Conservation (phyloP, 2,113 vertebrate species). For the Zosterops pallidus region DNA sequence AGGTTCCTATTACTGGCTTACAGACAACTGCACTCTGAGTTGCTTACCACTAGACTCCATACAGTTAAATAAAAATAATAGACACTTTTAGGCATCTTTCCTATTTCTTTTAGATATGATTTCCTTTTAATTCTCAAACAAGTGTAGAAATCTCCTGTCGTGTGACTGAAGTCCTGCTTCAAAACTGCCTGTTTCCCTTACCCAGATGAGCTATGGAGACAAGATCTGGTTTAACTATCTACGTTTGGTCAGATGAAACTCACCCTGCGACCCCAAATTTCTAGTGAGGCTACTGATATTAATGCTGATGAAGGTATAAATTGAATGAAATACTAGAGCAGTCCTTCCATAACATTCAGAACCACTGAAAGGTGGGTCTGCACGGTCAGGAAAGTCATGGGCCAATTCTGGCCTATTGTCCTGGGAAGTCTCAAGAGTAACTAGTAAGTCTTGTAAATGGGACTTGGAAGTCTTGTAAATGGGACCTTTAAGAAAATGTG, state of each 20-base stretch:
- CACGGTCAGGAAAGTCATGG: fast-evolving
- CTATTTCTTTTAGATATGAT: background rate
- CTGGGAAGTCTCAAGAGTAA: background rate
- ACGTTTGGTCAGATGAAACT: background rate
- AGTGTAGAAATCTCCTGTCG: background rate
- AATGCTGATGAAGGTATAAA: background rate
- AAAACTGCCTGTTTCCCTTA: background rate
- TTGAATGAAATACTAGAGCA: background rate
- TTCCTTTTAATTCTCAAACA: background rate
- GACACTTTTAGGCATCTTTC: background rate
- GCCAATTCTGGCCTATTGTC: background rate
- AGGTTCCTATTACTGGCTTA: background rate
- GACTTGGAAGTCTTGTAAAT: background rate
- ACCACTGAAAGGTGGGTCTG: background rate
- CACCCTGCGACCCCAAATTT: fast-evolving
- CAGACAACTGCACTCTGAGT: background rate
- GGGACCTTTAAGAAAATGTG: background rate
- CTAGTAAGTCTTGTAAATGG: background rate
- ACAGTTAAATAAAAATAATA: background rate
- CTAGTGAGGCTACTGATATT: background rate
- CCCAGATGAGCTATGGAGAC: background rate
- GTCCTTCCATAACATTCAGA: background rate
- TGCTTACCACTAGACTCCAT: background rate
- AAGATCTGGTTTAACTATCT: background rate
- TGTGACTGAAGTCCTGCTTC: background rate